A percentile compares a stretch with the other conserved stretches of the same genome.
phyloP scores from a whole-genome alignment of 1,140 invertebrate genomes.

The Euura lappo region DNA sequence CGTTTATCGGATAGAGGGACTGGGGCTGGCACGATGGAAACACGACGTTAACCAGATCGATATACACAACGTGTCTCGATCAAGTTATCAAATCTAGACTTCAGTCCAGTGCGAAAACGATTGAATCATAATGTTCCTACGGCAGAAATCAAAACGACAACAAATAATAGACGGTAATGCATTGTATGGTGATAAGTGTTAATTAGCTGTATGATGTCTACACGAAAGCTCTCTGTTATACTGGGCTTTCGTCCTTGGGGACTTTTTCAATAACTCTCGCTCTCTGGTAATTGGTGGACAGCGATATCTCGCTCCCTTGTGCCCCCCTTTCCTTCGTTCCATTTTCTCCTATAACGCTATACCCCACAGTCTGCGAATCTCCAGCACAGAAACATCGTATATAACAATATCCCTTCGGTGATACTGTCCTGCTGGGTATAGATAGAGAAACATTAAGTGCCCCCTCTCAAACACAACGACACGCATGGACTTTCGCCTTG shows the following conservation, averaged over 20 bases:
- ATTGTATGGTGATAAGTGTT: conserved; percentile 58
- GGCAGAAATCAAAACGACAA: not conserved
- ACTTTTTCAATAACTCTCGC: conserved; percentile 61
- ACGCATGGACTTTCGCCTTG: conserved; percentile 13
- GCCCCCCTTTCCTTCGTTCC: conserved; percentile 38
- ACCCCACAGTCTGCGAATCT: conserved; percentile 34
- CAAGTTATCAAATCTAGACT: not conserved
- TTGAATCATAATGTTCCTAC: too few species aligned
- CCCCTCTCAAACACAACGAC: conserved; percentile 37
- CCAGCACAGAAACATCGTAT: conserved; percentile 50
- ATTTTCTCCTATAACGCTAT: conserved; percentile 15
- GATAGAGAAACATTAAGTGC: conserved; percentile 61
- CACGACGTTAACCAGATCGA: not conserved
- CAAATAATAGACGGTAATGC: conserved; percentile 50
- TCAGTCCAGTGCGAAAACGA: too few species aligned
- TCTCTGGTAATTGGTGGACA: conserved; percentile 55
- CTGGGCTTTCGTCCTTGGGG: conserved; percentile 45
- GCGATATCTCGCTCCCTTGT: conserved; percentile 48
- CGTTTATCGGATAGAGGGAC: conserved; percentile 33
- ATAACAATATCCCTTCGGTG: conserved; percentile 56
- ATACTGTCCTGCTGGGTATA: conserved; percentile 50
- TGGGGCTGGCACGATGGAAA: not conserved
- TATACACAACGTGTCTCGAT: not conserved
- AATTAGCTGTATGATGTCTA: conserved; percentile 48
- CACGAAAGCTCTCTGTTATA: conserved; percentile 37